Percentiles rank a stretch among this genome's conserved stretches.
Conservation (phyloP, 1,140 invertebrate species). For the Thrips palmi region DNA sequence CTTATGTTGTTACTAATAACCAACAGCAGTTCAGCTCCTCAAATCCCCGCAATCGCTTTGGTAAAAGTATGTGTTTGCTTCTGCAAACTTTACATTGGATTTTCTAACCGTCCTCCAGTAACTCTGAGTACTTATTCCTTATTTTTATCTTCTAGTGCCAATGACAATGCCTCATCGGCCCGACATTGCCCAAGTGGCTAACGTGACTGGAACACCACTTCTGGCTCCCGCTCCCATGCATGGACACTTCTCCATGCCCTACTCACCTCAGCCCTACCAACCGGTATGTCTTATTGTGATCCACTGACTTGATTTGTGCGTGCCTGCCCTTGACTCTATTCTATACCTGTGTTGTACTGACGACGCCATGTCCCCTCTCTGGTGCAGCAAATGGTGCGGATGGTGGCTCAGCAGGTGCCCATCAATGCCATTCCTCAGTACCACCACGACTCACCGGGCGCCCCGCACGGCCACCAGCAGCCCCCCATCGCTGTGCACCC, state of each 20-base stretch:
- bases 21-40: slow-evolving; percentile 21
- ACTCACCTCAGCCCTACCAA: slow-evolving; percentile 21
- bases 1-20: slow-evolving; percentile 23
- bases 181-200: slow-evolving; percentile 44
- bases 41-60: slow-evolving; percentile 26
- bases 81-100: not conserved
- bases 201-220: slow-evolving; percentile 65
- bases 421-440: slow-evolving; percentile 23
- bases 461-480: slow-evolving; percentile 13
- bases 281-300: slow-evolving; percentile 11
- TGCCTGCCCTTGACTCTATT: slow-evolving; percentile 3
- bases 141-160: slow-evolving; percentile 28
- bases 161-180: slow-evolving; percentile 36
- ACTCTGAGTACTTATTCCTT: slow-evolving; percentile 4
- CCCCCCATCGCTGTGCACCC: slow-evolving; percentile 21
- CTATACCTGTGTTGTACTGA: not conserved
- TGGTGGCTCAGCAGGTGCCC: slow-evolving; percentile 22
- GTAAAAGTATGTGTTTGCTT: slow-evolving; percentile 20
- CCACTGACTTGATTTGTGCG: not conserved
- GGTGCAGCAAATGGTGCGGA: slow-evolving; percentile 31
- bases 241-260: slow-evolving; percentile 16
- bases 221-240: slow-evolving; percentile 44
- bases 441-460: slow-evolving; percentile 30
- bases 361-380: not conserved
- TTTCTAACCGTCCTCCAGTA: slow-evolving; percentile 4